Conservation (phyloP, 2,888 invertebrate genomes). For the Auanema sp. region DNA sequence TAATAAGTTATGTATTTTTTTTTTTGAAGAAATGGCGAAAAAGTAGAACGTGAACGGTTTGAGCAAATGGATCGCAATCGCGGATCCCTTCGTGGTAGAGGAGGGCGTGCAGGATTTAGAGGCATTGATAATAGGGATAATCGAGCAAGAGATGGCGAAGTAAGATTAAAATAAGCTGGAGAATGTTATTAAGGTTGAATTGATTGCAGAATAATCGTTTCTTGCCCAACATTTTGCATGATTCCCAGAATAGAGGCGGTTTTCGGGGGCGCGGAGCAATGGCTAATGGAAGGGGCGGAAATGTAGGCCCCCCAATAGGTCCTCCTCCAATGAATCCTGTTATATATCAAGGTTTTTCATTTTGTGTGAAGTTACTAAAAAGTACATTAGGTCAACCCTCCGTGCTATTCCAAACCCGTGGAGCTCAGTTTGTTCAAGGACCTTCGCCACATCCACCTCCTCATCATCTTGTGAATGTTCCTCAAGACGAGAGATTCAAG, state of each 20-base stretch:
- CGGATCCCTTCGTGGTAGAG: neutral
- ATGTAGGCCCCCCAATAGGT: no score
- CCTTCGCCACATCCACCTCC: constrained; percentile 2
- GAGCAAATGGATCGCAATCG: neutral
- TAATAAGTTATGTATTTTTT: no score
- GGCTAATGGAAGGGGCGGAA: no score
- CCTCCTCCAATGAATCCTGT: no score
- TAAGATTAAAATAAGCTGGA: no score
- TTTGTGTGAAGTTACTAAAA: neutral
- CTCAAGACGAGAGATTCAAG: constrained; percentile 37
- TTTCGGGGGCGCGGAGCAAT: no score
- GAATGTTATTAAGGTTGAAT: no score
- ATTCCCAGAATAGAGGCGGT: no score
- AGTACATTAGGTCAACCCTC: constrained; percentile 6
- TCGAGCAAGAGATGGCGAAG: neutral
- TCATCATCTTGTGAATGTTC: constrained; percentile 9
- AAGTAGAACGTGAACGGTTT: neutral
- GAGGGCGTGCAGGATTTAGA: neutral
- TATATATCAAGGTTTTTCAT: neutral
- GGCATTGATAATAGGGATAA: neutral
- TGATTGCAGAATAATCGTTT: no score
- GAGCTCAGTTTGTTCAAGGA: constrained; percentile 8
- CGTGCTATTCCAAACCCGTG: constrained; percentile 10
- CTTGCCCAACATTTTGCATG: no score
- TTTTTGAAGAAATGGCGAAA: no score